Conservation (phyloP, 2,797 vertebrate genomes). For the Fratercula arctica region DNA sequence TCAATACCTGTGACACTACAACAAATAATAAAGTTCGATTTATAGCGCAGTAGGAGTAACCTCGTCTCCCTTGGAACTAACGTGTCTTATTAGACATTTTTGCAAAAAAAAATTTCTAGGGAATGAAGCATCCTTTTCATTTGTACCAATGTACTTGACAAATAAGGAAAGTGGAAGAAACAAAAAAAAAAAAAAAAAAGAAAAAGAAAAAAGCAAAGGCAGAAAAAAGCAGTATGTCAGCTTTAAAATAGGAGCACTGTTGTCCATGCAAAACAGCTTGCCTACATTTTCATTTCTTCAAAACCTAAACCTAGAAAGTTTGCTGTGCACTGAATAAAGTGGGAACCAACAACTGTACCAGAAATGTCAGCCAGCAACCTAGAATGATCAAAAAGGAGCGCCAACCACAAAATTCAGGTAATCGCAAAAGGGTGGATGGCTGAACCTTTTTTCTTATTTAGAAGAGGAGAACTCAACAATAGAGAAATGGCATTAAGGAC, state of each 20-base stretch:
- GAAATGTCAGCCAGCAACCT: neutral
- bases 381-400: neutral
- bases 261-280: neutral
- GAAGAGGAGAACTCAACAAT: neutral
- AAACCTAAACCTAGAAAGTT: neutral
- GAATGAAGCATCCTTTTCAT: neutral
- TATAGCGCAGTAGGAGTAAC: neutral
- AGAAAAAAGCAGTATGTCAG: neutral
- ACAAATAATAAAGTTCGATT: neutral
- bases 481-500: neutral
- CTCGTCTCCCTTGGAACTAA: neutral
- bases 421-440: neutral
- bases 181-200: neutral
- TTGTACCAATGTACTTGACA: neutral
- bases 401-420: neutral
- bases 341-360: neutral
- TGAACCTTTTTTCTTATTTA: neutral
- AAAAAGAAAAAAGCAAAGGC: accelerated
- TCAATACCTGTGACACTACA: neutral
- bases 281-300: neutral
- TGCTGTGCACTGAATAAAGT: neutral
- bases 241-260: neutral
- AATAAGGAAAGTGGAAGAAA: neutral
- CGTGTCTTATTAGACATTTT: neutral
- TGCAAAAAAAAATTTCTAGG: neutral